Conservation (phyloP, 2,888 invertebrate genomes). For the Tupiocoris notatus region DNA sequence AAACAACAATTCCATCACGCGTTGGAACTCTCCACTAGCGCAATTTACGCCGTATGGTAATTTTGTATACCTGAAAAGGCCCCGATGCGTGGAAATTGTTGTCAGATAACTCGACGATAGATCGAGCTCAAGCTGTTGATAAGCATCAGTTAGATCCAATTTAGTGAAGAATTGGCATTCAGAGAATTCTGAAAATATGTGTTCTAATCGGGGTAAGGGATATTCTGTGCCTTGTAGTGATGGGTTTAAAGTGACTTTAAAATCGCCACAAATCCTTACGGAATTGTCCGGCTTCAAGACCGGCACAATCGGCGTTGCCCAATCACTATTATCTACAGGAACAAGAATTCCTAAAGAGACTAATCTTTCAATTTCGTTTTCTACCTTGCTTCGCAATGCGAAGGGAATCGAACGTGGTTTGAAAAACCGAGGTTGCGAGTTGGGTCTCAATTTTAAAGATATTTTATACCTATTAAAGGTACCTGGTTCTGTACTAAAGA, state of each 20-base stretch:
- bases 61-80: slow-evolving; percentile 49
- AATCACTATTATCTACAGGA: slow-evolving; percentile 2
- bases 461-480: not conserved
- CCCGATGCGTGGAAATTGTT: slow-evolving; percentile 46
- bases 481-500: not conserved
- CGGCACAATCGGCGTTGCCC: not conserved
- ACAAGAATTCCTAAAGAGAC: not conserved
- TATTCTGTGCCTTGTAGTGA: not conserved
- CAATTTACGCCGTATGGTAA: slow-evolving; percentile 50
- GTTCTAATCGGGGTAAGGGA: slow-evolving; percentile 1
- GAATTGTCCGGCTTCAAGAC: not conserved
- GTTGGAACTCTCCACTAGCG: slow-evolving; percentile 44
- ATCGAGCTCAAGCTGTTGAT: not conserved
- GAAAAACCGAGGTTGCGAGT: not conserved
- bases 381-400: not conserved
- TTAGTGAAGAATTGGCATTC: not conserved
- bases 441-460: not conserved
- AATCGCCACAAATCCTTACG: not conserved
- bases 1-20: not conserved
- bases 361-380: not conserved
- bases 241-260: slow-evolving; percentile 6
- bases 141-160: slow-evolving; percentile 10
- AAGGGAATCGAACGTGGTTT: not conserved
- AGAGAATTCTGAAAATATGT: not conserved
- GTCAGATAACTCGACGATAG: not conserved